Conservation (phyloP, 2,797 vertebrate genomes). For the Heteromormyrus szaboi region DNA sequence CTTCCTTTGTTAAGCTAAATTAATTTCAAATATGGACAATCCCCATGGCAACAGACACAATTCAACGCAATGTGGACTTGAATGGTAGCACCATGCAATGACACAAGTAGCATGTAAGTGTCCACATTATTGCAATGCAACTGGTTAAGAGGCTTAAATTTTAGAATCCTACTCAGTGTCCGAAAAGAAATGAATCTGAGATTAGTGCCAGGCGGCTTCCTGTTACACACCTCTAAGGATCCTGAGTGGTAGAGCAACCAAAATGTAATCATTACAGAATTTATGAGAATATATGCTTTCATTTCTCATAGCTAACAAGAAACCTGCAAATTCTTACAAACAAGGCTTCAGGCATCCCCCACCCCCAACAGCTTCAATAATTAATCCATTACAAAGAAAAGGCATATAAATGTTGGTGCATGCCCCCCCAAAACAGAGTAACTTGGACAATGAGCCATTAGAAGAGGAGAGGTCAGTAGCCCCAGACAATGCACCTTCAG, state of each 20-base stretch:
- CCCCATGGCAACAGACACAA: neutral
- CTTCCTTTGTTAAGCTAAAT: neutral
- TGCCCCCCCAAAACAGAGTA: neutral
- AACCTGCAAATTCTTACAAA: neutral
- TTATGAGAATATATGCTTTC: neutral
- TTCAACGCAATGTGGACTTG: neutral
- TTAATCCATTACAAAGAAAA: neutral
- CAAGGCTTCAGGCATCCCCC: neutral
- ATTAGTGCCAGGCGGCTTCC: neutral
- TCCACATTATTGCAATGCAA: neutral
- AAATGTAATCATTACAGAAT: neutral
- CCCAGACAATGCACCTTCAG: slow-evolving; percentile 6
- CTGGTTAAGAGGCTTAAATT: neutral
- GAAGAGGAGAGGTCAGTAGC: neutral
- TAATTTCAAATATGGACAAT: neutral
- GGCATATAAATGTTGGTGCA: neutral
- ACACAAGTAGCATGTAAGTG: neutral
- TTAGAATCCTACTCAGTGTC: neutral
- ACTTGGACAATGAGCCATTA: neutral
- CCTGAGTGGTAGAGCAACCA: neutral
- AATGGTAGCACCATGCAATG: neutral
- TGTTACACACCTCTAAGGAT: neutral
- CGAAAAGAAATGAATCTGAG: neutral
- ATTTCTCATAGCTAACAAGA: neutral
- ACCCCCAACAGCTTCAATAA: neutral